A percentile compares a stretch with the other conserved stretches of the same genome.
phyloP scores from a whole-genome alignment of 2,113 vertebrate genomes.

The Romanogobio albipinnatus region DNA sequence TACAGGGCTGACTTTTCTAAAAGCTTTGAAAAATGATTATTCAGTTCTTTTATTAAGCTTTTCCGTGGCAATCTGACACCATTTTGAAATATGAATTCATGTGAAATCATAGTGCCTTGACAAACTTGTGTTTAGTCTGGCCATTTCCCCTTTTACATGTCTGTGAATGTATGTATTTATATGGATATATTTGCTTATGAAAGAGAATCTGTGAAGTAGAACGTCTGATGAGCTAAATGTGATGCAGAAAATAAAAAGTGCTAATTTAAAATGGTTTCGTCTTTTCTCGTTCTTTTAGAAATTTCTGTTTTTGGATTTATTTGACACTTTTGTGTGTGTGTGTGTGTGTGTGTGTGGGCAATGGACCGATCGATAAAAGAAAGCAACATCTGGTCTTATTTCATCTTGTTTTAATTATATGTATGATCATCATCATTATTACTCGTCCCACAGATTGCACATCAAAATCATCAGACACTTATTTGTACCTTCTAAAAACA shows the following conservation, averaged over 20 bases:
- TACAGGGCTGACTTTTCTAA: background rate
- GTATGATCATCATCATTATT: constrained; percentile 55
- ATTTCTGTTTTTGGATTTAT: background rate
- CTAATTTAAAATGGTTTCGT: background rate
- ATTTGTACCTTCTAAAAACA: constrained; percentile 60
- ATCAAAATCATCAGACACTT: constrained; percentile 65
- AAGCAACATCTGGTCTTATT: constrained; percentile 5
- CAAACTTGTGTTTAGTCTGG: background rate
- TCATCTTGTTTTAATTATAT: constrained; percentile 54
- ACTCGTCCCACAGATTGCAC: constrained; percentile 65
- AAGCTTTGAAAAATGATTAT: background rate
- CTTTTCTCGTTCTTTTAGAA: background rate
- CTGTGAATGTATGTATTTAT: background rate
- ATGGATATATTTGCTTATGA: background rate
- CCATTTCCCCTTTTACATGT: background rate
- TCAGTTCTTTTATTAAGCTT: background rate
- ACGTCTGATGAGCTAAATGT: constrained; percentile 2
- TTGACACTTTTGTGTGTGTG: background rate
- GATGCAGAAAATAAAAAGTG: background rate
- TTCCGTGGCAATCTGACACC: background rate
- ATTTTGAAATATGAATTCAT: constrained; percentile 2
- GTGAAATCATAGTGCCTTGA: background rate
- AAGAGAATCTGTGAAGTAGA: background rate
- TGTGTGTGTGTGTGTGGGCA: background rate
- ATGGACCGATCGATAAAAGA: background rate